These are phyloP conservation scores for Notechis scutatus DNA, from an alignment of 2,113 vertebrate species.

Conservation along the genomic window DNA sequence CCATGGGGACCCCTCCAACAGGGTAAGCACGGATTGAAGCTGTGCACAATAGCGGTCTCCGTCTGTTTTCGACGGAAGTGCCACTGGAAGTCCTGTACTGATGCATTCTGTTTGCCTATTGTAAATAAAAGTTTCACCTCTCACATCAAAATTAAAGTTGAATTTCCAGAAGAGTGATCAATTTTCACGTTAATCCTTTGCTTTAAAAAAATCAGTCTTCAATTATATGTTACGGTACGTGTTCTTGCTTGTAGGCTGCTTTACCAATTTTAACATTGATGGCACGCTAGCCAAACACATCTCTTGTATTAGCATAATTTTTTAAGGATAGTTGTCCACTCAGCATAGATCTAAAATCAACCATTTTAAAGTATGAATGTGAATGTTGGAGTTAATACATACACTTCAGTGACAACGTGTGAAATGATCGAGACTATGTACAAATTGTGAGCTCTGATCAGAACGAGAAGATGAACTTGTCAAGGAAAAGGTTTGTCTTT, in stretches of 20 bases:
- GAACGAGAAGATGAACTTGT: constrained; percentile 11
- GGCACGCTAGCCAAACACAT: neutral
- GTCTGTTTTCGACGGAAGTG: no score
- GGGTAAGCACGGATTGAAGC: no score
- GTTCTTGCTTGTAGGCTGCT: neutral
- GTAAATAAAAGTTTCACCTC: neutral
- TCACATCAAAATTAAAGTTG: neutral
- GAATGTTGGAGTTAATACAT: neutral
- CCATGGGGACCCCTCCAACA: no score
- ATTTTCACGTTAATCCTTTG: neutral
- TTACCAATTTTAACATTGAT: neutral
- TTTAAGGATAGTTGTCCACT: neutral
- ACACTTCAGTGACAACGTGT: neutral
- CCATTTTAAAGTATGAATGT: neutral
- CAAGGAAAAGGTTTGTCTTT: neutral
- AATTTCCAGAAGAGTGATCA: neutral
- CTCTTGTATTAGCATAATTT: neutral
- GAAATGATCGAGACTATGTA: neutral
- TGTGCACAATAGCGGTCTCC: no score
- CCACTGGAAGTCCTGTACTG: no score
- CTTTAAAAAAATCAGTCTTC: neutral
- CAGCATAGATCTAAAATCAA: neutral
- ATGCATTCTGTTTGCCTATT: neutral
- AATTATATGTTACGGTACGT: neutral
- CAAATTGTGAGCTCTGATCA: neutral